Base-by-base conservation (phyloP, 1,140 invertebrate species). In the Listronotus bonariensis region DNA sequence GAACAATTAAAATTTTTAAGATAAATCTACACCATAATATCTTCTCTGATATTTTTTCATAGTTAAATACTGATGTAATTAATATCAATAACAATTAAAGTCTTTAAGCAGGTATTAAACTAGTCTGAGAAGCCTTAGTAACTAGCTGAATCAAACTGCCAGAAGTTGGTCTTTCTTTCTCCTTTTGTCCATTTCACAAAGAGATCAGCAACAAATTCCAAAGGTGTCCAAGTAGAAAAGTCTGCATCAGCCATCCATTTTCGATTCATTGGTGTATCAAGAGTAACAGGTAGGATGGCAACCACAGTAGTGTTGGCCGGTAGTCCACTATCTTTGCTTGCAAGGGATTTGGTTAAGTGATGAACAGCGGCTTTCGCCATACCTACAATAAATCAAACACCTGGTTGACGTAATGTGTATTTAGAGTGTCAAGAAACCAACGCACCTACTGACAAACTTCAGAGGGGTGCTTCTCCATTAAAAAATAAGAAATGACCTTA, bases 171-270 rank as follows among this genome's bases (percentile, higher is more conserved):
- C 93, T 83, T n/a, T 89, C 86, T 68, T n/a, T 89, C 78, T 46
- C 86, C 87, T 73, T 88, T 86, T 6, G 87, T 85, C 95, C 96
- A 99, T 74, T 91, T 88, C 68, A 87, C 82, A 66, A 97, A 90
- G 26, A 93, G 80, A 87, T 93, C 86, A 17, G 95, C 89, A 32
- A 98, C 84, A 83, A 87, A 95, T 49, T 88, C 86, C n/a, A 98
- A 79, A 1, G 94, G 85, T 18, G 96, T 98, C 96, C 96, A 98
- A 6, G 89, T 87, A 34, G 88, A 82, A 66, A 89, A 90, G 79
- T 99, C 96, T 36, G 96, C 96, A 76, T 97, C 89, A 3, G 96
- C 89, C 97, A 99, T 99, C 90, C 92, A 99, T 81, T 99, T 98
- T 64, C 97, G 84, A 72, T 95, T 95, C 96, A 98, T 98, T 66